Percentiles rank a stretch among this genome's conserved stretches.
These are phyloP conservation scores for Gymnothorax reevesii DNA, from an alignment of 2,797 vertebrate species.

Conservation along the genomic window DNA sequence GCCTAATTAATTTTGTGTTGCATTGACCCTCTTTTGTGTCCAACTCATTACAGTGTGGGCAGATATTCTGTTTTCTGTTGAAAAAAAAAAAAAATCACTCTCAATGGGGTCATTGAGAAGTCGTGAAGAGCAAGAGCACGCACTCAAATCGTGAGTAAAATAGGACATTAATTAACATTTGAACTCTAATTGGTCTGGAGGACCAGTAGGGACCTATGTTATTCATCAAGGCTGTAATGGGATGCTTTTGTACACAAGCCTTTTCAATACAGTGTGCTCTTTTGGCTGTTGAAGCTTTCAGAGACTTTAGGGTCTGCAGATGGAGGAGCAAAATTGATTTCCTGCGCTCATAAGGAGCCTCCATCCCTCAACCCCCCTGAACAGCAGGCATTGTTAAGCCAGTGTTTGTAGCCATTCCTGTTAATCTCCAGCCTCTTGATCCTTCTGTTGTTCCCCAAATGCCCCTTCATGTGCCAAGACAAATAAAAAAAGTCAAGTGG, in stretches of 20 bases:
- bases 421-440: slow-evolving; percentile 10
- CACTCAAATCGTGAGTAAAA: slow-evolving; percentile 34
- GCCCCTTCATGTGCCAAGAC: slow-evolving; percentile 21
- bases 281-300: slow-evolving; percentile 16
- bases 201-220: slow-evolving; percentile 15
- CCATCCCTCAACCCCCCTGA: slow-evolving; percentile 19
- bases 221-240: slow-evolving; percentile 10
- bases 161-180: slow-evolving; percentile 43
- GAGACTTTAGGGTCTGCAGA: slow-evolving; percentile 13
- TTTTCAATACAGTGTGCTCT: background rate
- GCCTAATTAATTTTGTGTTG: slow-evolving; percentile 47
- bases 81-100: slow-evolving; percentile 18
- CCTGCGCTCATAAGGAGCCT: slow-evolving; percentile 3
- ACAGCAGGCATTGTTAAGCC: slow-evolving; percentile 25
- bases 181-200: slow-evolving; percentile 42
- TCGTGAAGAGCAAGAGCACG: slow-evolving; percentile 27
- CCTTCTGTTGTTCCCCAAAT: background rate
- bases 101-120: slow-evolving; percentile 37
- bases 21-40: slow-evolving; percentile 43
- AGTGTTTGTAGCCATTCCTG: background rate
- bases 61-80: slow-evolving; percentile 28
- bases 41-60: slow-evolving; percentile 44
- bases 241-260: slow-evolving; percentile 7
- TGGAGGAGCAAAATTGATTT: slow-evolving; percentile 25
- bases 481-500: slow-evolving; percentile 20